Conservation (phyloP, 2,888 invertebrate species). For the Xanthorhoe designata region DNA sequence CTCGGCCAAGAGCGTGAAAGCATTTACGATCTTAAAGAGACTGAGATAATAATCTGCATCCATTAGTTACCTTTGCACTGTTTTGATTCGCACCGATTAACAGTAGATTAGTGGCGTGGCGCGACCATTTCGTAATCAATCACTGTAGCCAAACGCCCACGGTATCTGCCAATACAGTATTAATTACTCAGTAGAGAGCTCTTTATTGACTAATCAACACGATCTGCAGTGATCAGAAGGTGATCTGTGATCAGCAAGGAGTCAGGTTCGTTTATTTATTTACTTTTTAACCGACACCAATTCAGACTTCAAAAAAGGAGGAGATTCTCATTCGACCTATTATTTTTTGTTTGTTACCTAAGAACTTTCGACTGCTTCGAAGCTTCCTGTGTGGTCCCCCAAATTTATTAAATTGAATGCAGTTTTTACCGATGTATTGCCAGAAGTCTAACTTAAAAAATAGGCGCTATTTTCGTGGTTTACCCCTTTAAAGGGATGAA, state of each 20-base stretch:
- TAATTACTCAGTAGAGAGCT: slow-evolving; percentile 42
- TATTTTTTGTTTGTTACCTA: too few relatives aligned
- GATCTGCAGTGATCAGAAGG: slow-evolving; percentile 26
- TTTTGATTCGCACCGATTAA: slow-evolving; percentile 29
- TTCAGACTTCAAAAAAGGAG: too few relatives aligned
- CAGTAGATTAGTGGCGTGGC: slow-evolving; percentile 23
- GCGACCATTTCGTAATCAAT: slow-evolving; percentile 41
- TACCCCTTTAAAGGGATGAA: too few relatives aligned
- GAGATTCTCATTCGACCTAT: too few relatives aligned
- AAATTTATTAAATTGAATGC: too few relatives aligned
- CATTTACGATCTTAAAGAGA: too few relatives aligned
- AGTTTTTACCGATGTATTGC: too few relatives aligned
- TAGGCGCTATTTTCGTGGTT: too few relatives aligned
- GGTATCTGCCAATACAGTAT: slow-evolving; percentile 36
- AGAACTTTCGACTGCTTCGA: too few relatives aligned
- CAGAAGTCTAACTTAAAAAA: too few relatives aligned
- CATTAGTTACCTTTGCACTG: slow-evolving; percentile 3
- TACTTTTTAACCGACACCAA: not conserved
- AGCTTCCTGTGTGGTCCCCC: too few relatives aligned
- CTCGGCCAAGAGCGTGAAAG: not conserved
- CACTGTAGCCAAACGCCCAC: slow-evolving; percentile 43
- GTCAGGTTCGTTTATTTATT: slow-evolving; percentile 20
- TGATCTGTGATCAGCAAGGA: slow-evolving; percentile 5
- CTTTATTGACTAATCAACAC: slow-evolving; percentile 34
- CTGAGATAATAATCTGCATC: not conserved